phyloP scores from a whole-genome alignment of 2,888 invertebrate genomes.

The Dendrolimus houi region DNA sequence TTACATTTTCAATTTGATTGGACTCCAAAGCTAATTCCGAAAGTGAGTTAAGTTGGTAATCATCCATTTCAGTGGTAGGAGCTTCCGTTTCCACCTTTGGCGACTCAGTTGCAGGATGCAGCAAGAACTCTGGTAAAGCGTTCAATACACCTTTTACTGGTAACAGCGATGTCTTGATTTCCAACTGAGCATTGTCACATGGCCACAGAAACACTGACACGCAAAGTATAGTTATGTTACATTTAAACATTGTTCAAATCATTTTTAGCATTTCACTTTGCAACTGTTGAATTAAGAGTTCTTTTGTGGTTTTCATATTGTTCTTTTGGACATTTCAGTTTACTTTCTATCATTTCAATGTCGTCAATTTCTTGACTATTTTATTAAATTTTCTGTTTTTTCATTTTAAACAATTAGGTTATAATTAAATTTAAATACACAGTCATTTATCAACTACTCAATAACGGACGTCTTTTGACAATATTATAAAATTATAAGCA shows the following conservation, averaged over 20 bases:
- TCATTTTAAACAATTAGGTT: no score
- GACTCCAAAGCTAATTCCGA: conserved; percentile 6
- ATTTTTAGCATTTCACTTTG: not conserved
- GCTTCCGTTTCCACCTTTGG: conserved; percentile 2
- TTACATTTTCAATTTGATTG: conserved; percentile 12
- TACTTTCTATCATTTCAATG: not conserved
- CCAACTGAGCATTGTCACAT: conserved; percentile 21
- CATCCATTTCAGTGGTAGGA: conserved; percentile 4
- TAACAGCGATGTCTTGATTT: conserved; percentile 21
- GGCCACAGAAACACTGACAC: conserved; percentile 26
- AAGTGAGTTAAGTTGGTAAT: conserved; percentile 7
- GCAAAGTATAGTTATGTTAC: conserved; percentile 29
- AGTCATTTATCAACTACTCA: no score
- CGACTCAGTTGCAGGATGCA: conserved; percentile 13
- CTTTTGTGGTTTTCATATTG: not conserved
- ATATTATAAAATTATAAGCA: no score
- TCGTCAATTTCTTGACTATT: not conserved
- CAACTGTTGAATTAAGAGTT: not conserved
- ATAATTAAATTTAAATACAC: no score
- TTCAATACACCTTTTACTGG: conserved; percentile 33
- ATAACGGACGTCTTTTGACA: no score
- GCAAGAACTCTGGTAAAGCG: conserved; percentile 31
- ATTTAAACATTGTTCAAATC: conserved; percentile 30
- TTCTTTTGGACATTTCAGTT: not conserved
- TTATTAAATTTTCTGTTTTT: no score